Evolutionary conservation across 2,797 vertebrate genomes (phyloP).

Genomic region (Oreonectes daqikongensis): DNA sequence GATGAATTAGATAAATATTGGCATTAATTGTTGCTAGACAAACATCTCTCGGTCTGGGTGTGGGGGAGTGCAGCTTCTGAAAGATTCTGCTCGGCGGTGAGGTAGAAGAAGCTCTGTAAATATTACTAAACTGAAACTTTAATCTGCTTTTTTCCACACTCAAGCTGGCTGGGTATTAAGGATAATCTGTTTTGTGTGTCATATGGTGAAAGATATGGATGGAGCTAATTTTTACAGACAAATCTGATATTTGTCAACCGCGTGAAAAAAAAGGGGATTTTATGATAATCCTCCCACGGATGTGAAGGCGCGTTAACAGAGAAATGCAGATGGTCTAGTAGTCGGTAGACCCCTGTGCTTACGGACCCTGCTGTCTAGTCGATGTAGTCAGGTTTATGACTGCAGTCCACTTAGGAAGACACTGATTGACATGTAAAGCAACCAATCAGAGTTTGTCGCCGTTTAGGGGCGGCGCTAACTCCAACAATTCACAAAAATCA

Average conservation of each 20-base stretch:
- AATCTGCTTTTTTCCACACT: constrained; percentile 84
- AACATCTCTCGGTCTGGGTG: constrained; percentile 68
- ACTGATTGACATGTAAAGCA: neutral
- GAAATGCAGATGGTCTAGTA: constrained; percentile 81
- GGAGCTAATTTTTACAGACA: constrained; percentile 86
- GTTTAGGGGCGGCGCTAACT: neutral
- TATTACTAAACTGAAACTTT: constrained; percentile 85
- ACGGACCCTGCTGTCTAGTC: constrained; percentile 30
- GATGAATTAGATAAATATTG: constrained; percentile 82
- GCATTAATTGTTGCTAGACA: constrained; percentile 78
- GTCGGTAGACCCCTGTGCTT: constrained; percentile 66
- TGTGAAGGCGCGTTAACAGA: constrained; percentile 82
- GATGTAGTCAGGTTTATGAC: too few species aligned
- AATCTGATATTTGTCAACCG: constrained; percentile 89
- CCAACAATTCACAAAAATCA: too few species aligned
- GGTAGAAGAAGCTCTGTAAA: constrained; percentile 75
- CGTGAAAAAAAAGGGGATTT: constrained; percentile 81
- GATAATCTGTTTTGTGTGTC: constrained; percentile 86
- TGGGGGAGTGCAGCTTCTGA: constrained; percentile 58
- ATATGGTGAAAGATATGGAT: constrained; percentile 84
- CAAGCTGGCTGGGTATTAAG: constrained; percentile 84
- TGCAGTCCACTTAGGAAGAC: neutral
- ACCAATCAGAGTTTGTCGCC: neutral
- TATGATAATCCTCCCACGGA: constrained; percentile 80
- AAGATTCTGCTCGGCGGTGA: constrained; percentile 67